Evolutionary conservation across 2,888 invertebrate genomes (phyloP), one percentile per base, ranked within the genome.

Genomic region (Drosophila crucigera): DNA sequence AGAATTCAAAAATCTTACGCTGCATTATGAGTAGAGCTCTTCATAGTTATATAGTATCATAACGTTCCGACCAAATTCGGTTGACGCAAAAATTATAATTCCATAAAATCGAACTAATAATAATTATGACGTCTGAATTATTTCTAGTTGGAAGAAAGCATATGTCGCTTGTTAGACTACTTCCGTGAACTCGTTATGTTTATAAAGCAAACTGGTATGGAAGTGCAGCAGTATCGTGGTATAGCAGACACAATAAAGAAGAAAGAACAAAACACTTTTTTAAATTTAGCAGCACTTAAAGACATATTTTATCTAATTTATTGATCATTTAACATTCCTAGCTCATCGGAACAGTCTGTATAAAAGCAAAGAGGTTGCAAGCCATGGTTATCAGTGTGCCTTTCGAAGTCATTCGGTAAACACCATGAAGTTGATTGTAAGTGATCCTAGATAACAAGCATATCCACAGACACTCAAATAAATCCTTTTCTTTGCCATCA

Each of bases 371-470:
- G 39, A 10, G 33, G 7, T 11, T 4, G 3, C 49, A 7, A 50
- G 28, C 31, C 60, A n/a, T 43, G 25, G 54, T 4, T 65, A 86
- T 90, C 86, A 86, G 89, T 89, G 49, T 82, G 72, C 74, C 83
- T 76, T 64, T 63, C 62, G 52, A 56, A 77, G 82, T 84, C 89
- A 75, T 63, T 60, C 58, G 76, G 64, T 22, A 58, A 78, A 73
- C 87, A 89, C 19, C 62, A 86, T 86, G 86, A 86, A 86, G 68
- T 65, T 84, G 64, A 52, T 90, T 67, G 86, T 86, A 55, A 86
- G 90, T 86, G n/a, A 14, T 37, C 11, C 22, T 14, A 28, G 30
- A 28, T 6, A 3, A 16, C 11, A 28, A 14, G 0, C n/a, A 14
- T 3, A 19, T 14, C 7, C 9, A 14, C 10, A 25, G 19, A 9